Base-by-base conservation (phyloP, 2,113 vertebrate genomes). In the Perccottus glenii region DNA sequence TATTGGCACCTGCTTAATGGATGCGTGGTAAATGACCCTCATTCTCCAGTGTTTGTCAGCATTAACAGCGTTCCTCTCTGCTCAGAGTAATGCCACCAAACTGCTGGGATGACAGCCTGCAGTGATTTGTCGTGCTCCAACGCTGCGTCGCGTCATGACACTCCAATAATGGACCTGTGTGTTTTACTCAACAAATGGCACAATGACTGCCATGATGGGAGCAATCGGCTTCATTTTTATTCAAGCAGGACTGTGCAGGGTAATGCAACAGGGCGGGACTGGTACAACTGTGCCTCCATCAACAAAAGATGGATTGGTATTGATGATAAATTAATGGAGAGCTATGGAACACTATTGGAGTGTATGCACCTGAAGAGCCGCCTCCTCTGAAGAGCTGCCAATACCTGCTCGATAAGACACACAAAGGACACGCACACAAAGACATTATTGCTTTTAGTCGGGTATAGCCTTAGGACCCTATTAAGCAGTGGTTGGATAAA, bases 171-270 rank as follows among this genome's bases (percentile, higher is more conserved):
- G 85, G 86, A 79, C 75, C 78, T 43, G 82, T 67, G 75, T 89
- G 85, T 90, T 90, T 90, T 88, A 90, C 90, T 89, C 89, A 92
- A 92, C 90, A 91, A 84, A 80, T 88, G 64, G 91, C 73, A 83
- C 77, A 73, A 83, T 85, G 84, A 88, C 72, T 79, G 79, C 81
- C 77, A 57, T 46, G 65, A 67, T 80, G 74, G 70, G 73, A 86
- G 82, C 80, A 81, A 71, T 70, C 64, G 81, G 65, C 71, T 84
- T 87, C 73, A 83, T 90, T 90, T 88, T 80, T 85, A 90, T 91
- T 85, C 89, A 96, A 94, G 92, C 67, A 90, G 73, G 92, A 93
- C 81, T 92, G 92, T 88, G 91, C 92, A 33, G 92, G 93, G 88
- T 51, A 55, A 92, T 88, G 88, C 90, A 94, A 82, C 87, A 90